Base-by-base conservation (phyloP, 1,140 invertebrate genomes). In the Lepidurus couesii region DNA sequence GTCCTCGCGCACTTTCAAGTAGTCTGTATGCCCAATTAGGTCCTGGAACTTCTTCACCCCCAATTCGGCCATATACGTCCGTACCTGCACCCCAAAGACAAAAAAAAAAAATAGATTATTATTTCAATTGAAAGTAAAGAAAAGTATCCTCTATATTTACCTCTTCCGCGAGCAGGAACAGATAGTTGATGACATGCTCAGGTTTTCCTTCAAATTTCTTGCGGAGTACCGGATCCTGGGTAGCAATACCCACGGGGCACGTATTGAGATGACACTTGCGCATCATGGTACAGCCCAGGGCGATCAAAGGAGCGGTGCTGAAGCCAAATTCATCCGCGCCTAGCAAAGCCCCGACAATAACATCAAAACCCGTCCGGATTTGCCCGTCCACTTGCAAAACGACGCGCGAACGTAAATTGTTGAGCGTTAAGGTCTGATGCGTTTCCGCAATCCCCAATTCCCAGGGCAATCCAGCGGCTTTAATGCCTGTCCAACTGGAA, bases 231-330 rank as follows among this genome's bases (percentile, higher is more conserved):
- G 97, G 97, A 89, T 99, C 98, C 87, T 97, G 96, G 0, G 98
- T 99, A 2, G 97, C 97, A 83, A 99, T 95, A 80, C 98, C 98
- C 77, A 99, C 98, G 0, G 98, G 98, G 83, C 98, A 99, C 42
- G 98, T 99, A 86, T 99, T 99, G 78, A 99, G 87, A 86, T 99
- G 98, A 85, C 98, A 99, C 85, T 99, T 99, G 76, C 98, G 88
- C 98, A 99, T 99, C 98, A 99, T 99, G 8, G 97, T 99, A 84
- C 98, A 99, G 10, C 98, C 91, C 85, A 99, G 90, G 0, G 94
- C 95, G 85, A 99, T 99, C 65, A 99, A 87, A 0, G 98, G 97
- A 7, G 97, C 97, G 13, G 98, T 99, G 84, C 95, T 97, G 84
- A 98, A 96, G n/a, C 97, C 98, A 86, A 98, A 97, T 86, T 99